Evolutionary conservation across 2,888 invertebrate species (phyloP).

Genomic region (Oligia latruncula): DNA sequence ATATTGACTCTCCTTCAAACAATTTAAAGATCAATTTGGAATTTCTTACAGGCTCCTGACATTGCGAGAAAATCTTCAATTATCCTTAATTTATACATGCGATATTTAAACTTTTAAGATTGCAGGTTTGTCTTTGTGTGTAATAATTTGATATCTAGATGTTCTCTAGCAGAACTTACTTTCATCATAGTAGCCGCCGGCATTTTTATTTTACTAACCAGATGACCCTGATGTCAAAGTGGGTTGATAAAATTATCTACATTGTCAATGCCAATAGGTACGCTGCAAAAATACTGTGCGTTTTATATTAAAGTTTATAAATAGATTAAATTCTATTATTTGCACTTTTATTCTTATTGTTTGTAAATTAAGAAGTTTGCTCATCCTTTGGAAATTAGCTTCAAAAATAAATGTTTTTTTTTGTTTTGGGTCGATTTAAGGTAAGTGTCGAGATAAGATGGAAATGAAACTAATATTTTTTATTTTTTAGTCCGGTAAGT

Average conservation of each 20-base stretch:
- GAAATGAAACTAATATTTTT: conserved; percentile 30
- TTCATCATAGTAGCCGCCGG: conserved; percentile 53
- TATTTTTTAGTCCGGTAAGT: conserved; percentile 33
- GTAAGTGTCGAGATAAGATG: not conserved
- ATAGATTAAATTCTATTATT: conserved; percentile 7
- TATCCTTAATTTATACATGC: conserved; percentile 30
- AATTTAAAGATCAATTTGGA: conserved; percentile 69
- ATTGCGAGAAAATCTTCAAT: conserved; percentile 46
- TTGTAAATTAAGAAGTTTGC: not conserved
- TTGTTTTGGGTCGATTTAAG: not conserved
- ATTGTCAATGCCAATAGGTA: conserved; percentile 62
- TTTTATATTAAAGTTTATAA: conserved; percentile 27
- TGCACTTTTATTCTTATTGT: not conserved
- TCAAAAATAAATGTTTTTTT: not conserved
- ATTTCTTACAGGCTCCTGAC: conserved; percentile 31
- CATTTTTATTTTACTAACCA: conserved; percentile 62
- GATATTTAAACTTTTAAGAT: conserved; percentile 33
- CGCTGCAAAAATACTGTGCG: conserved; percentile 53
- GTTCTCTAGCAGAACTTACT: conserved; percentile 48
- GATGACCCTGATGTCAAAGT: conserved; percentile 66
- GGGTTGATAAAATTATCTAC: conserved; percentile 66
- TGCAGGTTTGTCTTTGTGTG: conserved; percentile 7
- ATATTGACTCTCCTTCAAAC: conserved; percentile 69
- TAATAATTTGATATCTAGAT: conserved; percentile 43
- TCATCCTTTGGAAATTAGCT: not conserved